Base-by-base conservation (phyloP, 2,113 vertebrate genomes). In the Cinclus mexicanus region DNA sequence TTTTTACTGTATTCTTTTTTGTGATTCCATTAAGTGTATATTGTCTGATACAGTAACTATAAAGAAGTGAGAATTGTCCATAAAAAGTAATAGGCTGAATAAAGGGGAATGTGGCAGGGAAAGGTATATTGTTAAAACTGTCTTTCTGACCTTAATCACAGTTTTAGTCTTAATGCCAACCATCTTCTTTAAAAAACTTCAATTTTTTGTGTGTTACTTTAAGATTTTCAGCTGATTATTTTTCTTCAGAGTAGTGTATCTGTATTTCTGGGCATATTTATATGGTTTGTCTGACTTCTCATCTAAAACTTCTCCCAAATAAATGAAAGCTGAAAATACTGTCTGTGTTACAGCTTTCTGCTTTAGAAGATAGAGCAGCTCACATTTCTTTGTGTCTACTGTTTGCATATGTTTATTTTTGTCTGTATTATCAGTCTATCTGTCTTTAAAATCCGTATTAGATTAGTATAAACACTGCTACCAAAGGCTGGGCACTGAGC, bases 1-100 rank as follows among this genome's bases (percentile, higher is more conserved):
- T 90, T 95, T 94, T 79, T 84, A 92, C 61, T 72, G 39, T 92
- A 90, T 92, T 93, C 88, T 75, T 89, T 81, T 95, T 87, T 90
- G 90, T 1, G 12, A 68, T 86, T 90, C 64, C 69, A 81, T 96
- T 94, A 93, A 90, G 83, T 80, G 49, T 70, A 88, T 83, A 92
- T 61, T 93, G 80, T 89, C 88, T 90, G 60, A 94, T 90, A 92
- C 56, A 81, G 76, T 89, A 83, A 92, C 93, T 71, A 79, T 94
- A 96, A 96, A 94, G 75, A 91, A 95, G 35, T 87, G 76, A 81
- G 83, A 92, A 94, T 84, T 92, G 76, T 96, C 68, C 83, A 93
- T 96, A 93, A 95, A 97, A 95, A 87, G 65, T 94, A 96, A 97
- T 92, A 92, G 92, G 57, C 77, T 95, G 93, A 86, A 93, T 91